Percentiles rank a stretch among this genome's conserved stretches.
Conservation (phyloP, 2,888 invertebrate genomes). For the Belgica antarctica region DNA sequence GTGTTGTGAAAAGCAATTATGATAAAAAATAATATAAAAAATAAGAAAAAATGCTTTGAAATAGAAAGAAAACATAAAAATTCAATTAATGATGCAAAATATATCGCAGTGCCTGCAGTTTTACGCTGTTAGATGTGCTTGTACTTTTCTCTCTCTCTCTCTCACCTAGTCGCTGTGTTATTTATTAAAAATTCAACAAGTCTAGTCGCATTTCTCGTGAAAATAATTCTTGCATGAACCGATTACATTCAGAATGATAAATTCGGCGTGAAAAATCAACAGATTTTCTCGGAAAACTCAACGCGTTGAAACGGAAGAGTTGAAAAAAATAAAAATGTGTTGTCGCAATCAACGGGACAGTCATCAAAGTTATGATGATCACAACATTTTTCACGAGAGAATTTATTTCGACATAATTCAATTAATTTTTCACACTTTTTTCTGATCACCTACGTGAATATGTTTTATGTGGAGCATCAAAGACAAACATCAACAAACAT, state of each 20-base stretch:
- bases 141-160: background rate
- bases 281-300: no score
- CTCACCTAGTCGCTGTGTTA: background rate
- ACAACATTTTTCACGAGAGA: background rate
- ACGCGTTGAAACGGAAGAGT: no score
- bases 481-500: slow-evolving; percentile 21
- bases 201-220: no score
- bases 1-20: no score
- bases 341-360: slow-evolving; percentile 21
- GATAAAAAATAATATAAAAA: background rate
- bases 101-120: slow-evolving; percentile 9
- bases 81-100: background rate
- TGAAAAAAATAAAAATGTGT: background rate
- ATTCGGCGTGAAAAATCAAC: slow-evolving; percentile 1
- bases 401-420: slow-evolving; percentile 9
- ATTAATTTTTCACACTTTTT: slow-evolving; percentile 22
- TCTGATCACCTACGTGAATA: background rate
- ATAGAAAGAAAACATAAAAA: slow-evolving; percentile 4
- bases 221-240: background rate
- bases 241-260: background rate
- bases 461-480: slow-evolving; percentile 31
- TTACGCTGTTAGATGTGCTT: background rate
- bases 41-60: background rate
- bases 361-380: background rate
- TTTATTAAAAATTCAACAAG: slow-evolving; percentile 7